These are phyloP conservation scores for Acromyrmex charruanus DNA, from an alignment of 1,140 invertebrate genomes.

Conservation along the genomic window DNA sequence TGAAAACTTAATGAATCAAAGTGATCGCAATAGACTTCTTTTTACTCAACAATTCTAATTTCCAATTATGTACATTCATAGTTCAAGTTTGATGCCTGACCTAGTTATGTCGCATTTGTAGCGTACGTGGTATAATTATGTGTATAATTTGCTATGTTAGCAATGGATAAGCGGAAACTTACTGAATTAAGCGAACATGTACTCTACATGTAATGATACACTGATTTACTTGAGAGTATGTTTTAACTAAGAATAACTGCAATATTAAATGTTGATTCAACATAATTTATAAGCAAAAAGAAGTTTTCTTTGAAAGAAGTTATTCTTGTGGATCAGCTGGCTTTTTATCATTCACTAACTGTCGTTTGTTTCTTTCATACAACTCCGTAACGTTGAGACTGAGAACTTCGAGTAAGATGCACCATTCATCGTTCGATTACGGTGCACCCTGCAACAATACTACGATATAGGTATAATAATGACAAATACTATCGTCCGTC, in stretches of 20 bases:
- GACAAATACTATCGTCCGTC: constrained; percentile 43
- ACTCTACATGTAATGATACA: background rate
- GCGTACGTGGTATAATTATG: background rate
- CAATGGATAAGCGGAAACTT: background rate
- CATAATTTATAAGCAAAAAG: too few species aligned
- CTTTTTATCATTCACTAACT: too few species aligned
- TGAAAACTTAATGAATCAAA: background rate
- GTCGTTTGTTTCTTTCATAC: background rate
- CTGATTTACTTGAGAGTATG: too few species aligned
- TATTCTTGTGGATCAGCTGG: background rate
- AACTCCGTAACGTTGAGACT: background rate
- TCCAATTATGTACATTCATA: background rate
- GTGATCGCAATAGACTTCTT: background rate
- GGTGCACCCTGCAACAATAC: background rate
- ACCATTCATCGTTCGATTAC: constrained; percentile 30
- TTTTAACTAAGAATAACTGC: too few species aligned
- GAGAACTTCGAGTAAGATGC: background rate
- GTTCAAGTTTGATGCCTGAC: background rate
- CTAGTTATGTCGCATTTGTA: background rate
- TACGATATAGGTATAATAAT: constrained; percentile 41
- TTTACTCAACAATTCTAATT: background rate
- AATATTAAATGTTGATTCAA: too few species aligned
- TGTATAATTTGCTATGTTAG: constrained; percentile 10
- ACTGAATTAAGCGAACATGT: constrained; percentile 7
- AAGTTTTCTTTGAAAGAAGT: background rate